Percentiles rank a stretch among this genome's conserved stretches.
Evolutionary conservation across 1,140 invertebrate species (phyloP).

Genomic region (Drosophila bifasciata): DNA sequence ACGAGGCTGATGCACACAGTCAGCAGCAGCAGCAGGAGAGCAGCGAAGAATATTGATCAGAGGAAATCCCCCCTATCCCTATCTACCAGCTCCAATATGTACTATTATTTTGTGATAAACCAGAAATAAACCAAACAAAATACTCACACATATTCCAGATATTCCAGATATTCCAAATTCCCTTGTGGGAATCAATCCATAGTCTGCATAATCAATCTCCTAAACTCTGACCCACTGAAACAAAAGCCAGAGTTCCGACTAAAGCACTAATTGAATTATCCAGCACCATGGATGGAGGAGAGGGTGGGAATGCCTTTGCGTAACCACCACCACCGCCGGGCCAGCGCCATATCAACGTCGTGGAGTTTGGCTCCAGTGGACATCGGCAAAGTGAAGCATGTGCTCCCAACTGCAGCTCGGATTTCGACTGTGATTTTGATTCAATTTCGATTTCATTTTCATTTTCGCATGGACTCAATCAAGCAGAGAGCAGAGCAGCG

Average conservation of each 20-base stretch:
- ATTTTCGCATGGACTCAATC: constrained; percentile 77
- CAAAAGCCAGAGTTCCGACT: constrained; percentile 37
- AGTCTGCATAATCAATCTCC: constrained; percentile 33
- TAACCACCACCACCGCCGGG: constrained; percentile 45
- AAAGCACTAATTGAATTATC: constrained; percentile 73
- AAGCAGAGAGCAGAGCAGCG: constrained; percentile 27
- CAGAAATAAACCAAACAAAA: constrained; percentile 10
- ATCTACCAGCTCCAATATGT: too few relatives aligned
- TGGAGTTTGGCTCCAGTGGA: constrained; percentile 30
- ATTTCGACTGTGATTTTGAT: constrained; percentile 23
- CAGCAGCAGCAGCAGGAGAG: constrained; percentile 58
- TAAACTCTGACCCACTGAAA: constrained; percentile 18
- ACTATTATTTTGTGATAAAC: constrained; percentile 44
- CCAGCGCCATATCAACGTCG: constrained; percentile 51
- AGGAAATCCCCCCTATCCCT: not conserved
- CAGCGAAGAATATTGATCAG: constrained; percentile 58
- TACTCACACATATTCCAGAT: not conserved
- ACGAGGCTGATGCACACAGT: constrained; percentile 59
- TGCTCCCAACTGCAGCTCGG: constrained; percentile 36
- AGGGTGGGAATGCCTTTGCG: constrained; percentile 29
- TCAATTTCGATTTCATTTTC: constrained; percentile 36
- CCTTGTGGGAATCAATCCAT: not conserved
- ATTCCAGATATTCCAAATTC: not conserved
- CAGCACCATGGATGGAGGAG: constrained; percentile 8
- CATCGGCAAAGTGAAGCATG: constrained; percentile 56